Evolutionary conservation across 2,113 vertebrate genomes (phyloP), one percentile per base, ranked within the genome.

Genomic region (Catharus minimus): DNA sequence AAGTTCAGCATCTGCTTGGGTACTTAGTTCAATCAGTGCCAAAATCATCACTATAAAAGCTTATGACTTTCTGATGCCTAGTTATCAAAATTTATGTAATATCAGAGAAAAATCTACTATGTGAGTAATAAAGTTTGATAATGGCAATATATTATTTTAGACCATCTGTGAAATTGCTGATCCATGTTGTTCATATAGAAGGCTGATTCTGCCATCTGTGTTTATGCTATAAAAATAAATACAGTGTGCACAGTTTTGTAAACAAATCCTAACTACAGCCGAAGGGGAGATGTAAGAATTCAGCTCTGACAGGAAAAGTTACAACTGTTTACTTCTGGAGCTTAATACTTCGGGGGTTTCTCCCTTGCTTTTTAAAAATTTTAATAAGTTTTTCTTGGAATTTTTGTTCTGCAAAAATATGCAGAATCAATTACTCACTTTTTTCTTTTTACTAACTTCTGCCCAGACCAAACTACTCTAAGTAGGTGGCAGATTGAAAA

Each of bases 21-120:
- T 36, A 23, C 55, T 65, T 76, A 24, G 66, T 82, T 89, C 78
- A 76, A 69, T 76, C 80, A 41, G 36, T 79, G 86, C 86, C 90
- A 68, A 88, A 92, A 86, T 71, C 55, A 71, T 92, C 76, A 57
- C 82, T 83, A 38, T 75, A 77, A 86, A 87, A 95, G 43, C 67
- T 95, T 88, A 86, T 0, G 19, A 78, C 60, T 90, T 91, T 91
- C 90, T 90, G 75, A 58, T 92, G 77, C 78, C 90, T 95, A 66
- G 78, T 92, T 92, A 93, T 93, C 81, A 90, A 91, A 93, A 92
- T 88, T 91, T 92, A 91, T 96, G 95, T 89, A 94, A 89, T 94
- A 94, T 69, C 19, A 66, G 85, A 96, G 94, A 73, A 80, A 81
- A 89, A 90, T 91, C 91, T 77, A 69, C 81, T 92, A 13, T 46